These are phyloP conservation scores for Pogonomyrmex californicus DNA, from an alignment of 1,140 invertebrate species.

Conservation along the genomic window DNA sequence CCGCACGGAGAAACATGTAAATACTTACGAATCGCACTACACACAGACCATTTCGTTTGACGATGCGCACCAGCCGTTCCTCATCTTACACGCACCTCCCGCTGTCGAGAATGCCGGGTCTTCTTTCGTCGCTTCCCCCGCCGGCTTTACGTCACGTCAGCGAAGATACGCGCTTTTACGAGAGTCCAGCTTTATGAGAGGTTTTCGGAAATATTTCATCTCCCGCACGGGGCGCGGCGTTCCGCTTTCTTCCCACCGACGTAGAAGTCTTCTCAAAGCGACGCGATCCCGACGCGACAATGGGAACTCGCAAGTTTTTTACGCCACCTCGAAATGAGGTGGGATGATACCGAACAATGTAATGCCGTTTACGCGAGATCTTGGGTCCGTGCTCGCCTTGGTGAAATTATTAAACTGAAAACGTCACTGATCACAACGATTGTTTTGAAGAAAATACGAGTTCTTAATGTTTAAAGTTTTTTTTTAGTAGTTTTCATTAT, in stretches of 20 bases:
- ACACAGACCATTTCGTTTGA: conserved; percentile 78
- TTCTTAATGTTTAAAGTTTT: background rate
- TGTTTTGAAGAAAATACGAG: background rate
- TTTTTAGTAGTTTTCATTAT: background rate
- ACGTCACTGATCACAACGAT: background rate
- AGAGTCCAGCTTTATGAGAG: conserved; percentile 78
- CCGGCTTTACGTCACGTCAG: conserved; percentile 21
- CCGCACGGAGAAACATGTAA: conserved; percentile 71
- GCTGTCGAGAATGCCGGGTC: conserved; percentile 21
- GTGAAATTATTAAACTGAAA: conserved; percentile 27
- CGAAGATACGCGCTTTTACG: conserved; percentile 80
- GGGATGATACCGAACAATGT: conserved; percentile 6
- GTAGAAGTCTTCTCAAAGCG: background rate
- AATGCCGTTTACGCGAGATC: conserved; percentile 51
- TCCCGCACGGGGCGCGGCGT: conserved; percentile 10
- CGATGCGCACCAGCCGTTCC: conserved; percentile 62
- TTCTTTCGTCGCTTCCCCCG: conserved; percentile 20
- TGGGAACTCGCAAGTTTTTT: conserved; percentile 58
- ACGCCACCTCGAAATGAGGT: conserved; percentile 7
- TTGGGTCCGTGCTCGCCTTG: background rate
- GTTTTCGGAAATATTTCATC: conserved; percentile 79
- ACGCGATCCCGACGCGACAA: background rate
- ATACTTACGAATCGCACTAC: conserved; percentile 66
- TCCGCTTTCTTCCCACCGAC: conserved; percentile 10
- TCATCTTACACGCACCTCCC: conserved; percentile 58